A percentile compares a stretch with the other conserved stretches of the same genome.
Conservation (phyloP, 2,113 vertebrate genomes). For the Blennius ocellaris region DNA sequence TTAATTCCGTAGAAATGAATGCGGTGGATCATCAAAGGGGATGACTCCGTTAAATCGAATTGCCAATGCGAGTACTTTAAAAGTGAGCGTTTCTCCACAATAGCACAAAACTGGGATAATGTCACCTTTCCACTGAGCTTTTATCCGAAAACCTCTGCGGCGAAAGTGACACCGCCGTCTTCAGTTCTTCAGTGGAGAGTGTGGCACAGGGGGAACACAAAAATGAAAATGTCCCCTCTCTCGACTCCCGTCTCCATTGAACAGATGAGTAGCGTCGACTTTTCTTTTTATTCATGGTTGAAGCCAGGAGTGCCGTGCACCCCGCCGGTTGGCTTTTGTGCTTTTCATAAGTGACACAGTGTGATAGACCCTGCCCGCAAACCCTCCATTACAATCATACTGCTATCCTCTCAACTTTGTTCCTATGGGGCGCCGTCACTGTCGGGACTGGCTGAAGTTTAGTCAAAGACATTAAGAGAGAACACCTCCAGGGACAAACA, state of each 20-base stretch:
- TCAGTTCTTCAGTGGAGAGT: constrained; percentile 36
- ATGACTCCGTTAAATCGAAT: constrained; percentile 1
- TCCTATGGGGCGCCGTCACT: constrained; percentile 73
- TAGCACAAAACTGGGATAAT: constrained; percentile 22
- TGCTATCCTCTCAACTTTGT: constrained; percentile 73
- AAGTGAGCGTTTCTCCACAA: constrained; percentile 7
- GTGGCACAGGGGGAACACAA: constrained; percentile 52
- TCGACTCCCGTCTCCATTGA: constrained; percentile 29
- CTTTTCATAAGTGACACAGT: constrained; percentile 76
- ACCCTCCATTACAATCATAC: constrained; percentile 77
- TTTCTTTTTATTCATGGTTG: constrained; percentile 26
- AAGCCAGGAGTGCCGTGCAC: constrained; percentile 69
- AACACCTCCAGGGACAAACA: constrained; percentile 73
- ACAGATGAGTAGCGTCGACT: constrained; percentile 31
- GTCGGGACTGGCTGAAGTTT: constrained; percentile 78
- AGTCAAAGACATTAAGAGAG: constrained; percentile 80
- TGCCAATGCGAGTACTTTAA: neutral
- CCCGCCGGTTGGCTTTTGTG: constrained; percentile 67
- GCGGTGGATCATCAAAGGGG: neutral
- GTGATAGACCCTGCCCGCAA: constrained; percentile 76
- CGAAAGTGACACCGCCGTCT: constrained; percentile 30
- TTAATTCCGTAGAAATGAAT: constrained; percentile 25
- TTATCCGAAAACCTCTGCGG: constrained; percentile 22
- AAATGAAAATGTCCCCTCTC: constrained; percentile 52
- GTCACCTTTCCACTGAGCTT: constrained; percentile 44